Conservation (phyloP, 2,797 vertebrate genomes). For the Acipenser oxyrinchus region DNA sequence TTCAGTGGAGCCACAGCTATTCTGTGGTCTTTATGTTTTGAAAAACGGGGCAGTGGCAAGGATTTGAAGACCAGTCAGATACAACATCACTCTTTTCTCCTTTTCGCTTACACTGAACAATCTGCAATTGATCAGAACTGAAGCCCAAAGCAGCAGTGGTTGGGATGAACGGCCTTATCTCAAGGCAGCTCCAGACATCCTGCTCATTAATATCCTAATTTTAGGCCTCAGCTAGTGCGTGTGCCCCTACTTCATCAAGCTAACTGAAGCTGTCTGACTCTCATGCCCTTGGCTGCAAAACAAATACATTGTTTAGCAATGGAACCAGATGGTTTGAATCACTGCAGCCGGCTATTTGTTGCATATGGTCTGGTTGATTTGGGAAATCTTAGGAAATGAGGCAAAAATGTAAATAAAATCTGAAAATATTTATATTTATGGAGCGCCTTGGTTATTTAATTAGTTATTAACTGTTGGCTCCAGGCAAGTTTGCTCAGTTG, state of each 20-base stretch:
- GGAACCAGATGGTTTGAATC: slow-evolving; percentile 41
- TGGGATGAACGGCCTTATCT: too few relatives aligned
- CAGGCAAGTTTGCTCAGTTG: too few relatives aligned
- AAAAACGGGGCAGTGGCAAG: background rate
- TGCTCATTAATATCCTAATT: too few relatives aligned
- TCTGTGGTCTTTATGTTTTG: background rate
- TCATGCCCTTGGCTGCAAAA: slow-evolving; percentile 27
- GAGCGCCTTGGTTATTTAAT: too few relatives aligned
- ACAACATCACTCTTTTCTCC: too few relatives aligned
- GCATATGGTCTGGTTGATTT: slow-evolving; percentile 21
- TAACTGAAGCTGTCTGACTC: slow-evolving; percentile 31
- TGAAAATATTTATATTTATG: too few relatives aligned
- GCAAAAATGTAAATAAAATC: background rate
- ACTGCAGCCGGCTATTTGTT: slow-evolving; percentile 23
- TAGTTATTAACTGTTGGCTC: too few relatives aligned
- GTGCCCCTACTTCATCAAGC: slow-evolving; percentile 23
- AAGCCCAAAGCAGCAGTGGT: too few relatives aligned
- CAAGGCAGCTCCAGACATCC: too few relatives aligned
- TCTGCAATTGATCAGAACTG: too few relatives aligned
- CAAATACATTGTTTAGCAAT: slow-evolving; percentile 41
- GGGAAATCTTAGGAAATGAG: slow-evolving; percentile 14
- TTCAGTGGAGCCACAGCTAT: background rate
- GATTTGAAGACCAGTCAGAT: too few relatives aligned
- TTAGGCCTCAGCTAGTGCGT: slow-evolving; percentile 24
- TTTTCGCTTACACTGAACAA: too few relatives aligned